Percentiles rank a stretch among this genome's conserved stretches.
Conservation (phyloP, 1,140 invertebrate genomes). For the Hydropsyche tenuis region DNA sequence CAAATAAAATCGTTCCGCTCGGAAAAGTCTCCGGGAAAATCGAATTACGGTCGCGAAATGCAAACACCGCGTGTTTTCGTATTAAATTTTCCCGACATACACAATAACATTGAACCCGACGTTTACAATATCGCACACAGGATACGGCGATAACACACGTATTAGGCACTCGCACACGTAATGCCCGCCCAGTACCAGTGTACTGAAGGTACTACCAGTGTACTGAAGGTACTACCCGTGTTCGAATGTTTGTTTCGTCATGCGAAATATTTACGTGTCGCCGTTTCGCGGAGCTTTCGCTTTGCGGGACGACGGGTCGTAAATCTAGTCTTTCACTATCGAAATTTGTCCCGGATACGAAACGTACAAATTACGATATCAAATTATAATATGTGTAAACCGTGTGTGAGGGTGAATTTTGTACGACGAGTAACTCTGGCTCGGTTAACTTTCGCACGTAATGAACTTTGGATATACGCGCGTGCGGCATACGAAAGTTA, state of each 20-base stretch:
- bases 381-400: slow-evolving; percentile 3
- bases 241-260: slow-evolving; percentile 11
- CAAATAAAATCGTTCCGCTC: slow-evolving; percentile 19
- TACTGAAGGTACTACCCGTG: no score
- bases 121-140: no score
- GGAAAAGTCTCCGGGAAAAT: slow-evolving; percentile 16
- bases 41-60: slow-evolving; percentile 19
- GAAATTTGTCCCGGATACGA: slow-evolving; percentile 6
- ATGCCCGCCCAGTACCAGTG: no score
- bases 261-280: slow-evolving; percentile 18
- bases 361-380: slow-evolving; percentile 3
- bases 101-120: background rate
- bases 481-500: no score
- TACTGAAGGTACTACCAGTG: no score
- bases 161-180: no score
- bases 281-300: no score
- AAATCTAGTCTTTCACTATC: background rate
- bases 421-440: no score
- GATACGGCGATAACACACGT: no score
- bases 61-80: slow-evolving; percentile 11
- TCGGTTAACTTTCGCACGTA: no score
- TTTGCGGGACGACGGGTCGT: background rate
- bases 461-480: no score
- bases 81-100: slow-evolving; percentile 19
- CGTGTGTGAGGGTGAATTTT: no score